These are phyloP conservation scores for Manduca sexta DNA, from an alignment of 1,140 invertebrate genomes.

Conservation along the genomic window DNA sequence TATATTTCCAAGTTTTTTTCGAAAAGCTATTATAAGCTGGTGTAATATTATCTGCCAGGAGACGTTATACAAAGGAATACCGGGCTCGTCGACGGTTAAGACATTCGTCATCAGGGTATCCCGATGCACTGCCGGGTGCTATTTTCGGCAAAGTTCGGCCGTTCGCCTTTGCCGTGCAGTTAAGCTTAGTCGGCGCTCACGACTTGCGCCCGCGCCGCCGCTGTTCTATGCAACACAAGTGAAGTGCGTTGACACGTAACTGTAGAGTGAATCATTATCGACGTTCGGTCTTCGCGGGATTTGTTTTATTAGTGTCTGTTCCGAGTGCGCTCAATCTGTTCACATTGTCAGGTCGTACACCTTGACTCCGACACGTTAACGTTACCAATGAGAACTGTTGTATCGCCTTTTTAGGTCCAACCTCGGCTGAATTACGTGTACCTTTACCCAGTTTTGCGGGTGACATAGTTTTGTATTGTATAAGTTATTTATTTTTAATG, in stretches of 20 bases:
- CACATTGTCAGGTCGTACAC: slow-evolving; percentile 45
- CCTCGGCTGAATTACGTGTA: slow-evolving; percentile 50
- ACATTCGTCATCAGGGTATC: slow-evolving; percentile 54
- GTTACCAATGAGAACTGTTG: slow-evolving; percentile 48
- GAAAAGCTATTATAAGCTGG: not conserved
- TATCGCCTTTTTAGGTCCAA: slow-evolving; percentile 57
- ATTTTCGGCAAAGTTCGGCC: slow-evolving; percentile 56
- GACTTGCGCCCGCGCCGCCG: slow-evolving; percentile 41
- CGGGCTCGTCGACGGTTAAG: slow-evolving; percentile 21
- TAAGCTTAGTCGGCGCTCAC: slow-evolving; percentile 47
- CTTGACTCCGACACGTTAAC: slow-evolving; percentile 59
- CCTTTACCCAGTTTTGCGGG: slow-evolving; percentile 56
- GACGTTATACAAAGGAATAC: slow-evolving; percentile 32
- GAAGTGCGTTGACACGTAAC: slow-evolving; percentile 70
- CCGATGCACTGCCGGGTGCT: slow-evolving; percentile 64
- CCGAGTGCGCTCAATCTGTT: slow-evolving; percentile 53
- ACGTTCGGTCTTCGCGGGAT: slow-evolving; percentile 37
- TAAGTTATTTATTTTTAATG: slow-evolving; percentile 42
- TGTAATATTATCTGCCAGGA: slow-evolving; percentile 21
- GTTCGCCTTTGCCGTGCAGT: slow-evolving; percentile 55
- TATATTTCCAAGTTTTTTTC: too few relatives aligned
- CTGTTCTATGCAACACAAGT: slow-evolving; percentile 46
- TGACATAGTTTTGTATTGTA: slow-evolving; percentile 35
- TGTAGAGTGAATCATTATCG: slow-evolving; percentile 64
- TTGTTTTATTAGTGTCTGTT: slow-evolving; percentile 59